These are phyloP conservation scores for Acipenser oxyrinchus DNA, from an alignment of 2,797 vertebrate genomes.

Conservation along the genomic window DNA sequence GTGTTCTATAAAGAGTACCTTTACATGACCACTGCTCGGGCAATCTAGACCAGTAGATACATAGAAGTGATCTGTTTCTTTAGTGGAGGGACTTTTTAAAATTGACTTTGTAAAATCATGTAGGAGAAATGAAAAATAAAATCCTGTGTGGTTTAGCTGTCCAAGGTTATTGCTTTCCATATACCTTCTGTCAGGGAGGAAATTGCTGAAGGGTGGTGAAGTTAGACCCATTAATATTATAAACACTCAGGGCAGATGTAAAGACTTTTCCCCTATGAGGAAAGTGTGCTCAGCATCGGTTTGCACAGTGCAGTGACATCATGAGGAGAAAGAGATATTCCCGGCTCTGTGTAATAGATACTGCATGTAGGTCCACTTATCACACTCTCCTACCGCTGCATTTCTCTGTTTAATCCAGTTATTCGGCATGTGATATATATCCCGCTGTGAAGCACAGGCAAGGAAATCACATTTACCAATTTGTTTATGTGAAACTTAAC, in stretches of 20 bases:
- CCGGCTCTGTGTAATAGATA: background rate
- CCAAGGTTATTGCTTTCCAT: too few species aligned
- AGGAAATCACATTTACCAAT: slow-evolving; percentile 1
- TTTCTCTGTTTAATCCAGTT: slow-evolving; percentile 3
- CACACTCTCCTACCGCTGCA: background rate
- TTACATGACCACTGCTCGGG: too few species aligned
- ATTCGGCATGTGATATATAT: background rate
- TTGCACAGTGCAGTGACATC: background rate
- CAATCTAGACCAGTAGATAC: too few species aligned
- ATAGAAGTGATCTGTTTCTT: too few species aligned
- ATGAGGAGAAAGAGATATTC: background rate
- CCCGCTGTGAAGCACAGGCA: background rate
- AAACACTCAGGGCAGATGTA: background rate
- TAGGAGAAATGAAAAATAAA: too few species aligned
- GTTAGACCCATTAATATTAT: background rate
- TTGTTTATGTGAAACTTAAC: slow-evolving; percentile 6
- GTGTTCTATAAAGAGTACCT: too few species aligned
- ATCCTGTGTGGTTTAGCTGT: too few species aligned
- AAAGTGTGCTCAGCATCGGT: too few species aligned
- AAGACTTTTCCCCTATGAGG: background rate
- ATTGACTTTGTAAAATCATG: too few species aligned
- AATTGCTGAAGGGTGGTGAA: background rate
- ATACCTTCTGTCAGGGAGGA: too few species aligned
- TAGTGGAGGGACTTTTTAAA: too few species aligned
- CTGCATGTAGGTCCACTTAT: background rate